Conservation (phyloP, 64 coral and sea anemone genomes). For the Trachythela sp. region DNA sequence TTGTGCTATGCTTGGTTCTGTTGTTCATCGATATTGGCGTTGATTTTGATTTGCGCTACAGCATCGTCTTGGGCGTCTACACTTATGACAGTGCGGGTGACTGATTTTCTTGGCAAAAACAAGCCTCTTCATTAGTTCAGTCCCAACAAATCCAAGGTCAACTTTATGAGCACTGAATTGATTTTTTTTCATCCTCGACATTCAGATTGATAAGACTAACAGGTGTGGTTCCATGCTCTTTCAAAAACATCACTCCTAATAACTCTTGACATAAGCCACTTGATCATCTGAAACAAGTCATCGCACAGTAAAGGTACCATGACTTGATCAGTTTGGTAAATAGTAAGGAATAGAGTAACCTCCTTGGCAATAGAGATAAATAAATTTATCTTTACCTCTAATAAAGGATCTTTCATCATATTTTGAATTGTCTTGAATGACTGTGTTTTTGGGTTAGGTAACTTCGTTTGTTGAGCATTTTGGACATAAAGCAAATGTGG, state of each 20-base stretch:
- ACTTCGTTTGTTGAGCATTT: background rate
- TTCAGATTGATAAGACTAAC: background rate
- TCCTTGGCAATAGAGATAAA: constrained; percentile 7
- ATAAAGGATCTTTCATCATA: background rate
- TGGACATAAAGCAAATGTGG: constrained; percentile 8
- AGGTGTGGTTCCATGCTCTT: constrained; percentile 29
- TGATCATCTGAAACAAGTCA: constrained; percentile 3
- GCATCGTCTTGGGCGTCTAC: too few relatives aligned
- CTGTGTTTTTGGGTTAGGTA: background rate
- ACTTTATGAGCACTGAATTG: constrained; percentile 4
- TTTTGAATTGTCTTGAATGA: background rate
- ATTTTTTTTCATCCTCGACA: constrained; percentile 6
- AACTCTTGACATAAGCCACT: background rate
- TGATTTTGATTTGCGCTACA: too few relatives aligned
- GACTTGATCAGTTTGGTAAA: constrained; percentile 8
- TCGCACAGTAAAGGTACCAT: constrained; percentile 18
- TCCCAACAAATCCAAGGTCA: constrained; percentile 35
- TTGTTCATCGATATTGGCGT: too few relatives aligned
- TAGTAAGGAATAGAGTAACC: background rate
- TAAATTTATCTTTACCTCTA: constrained; percentile 17
- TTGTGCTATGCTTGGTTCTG: too few relatives aligned
- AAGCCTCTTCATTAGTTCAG: constrained; percentile 42
- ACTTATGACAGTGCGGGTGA: too few relatives aligned
- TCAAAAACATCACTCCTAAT: constrained; percentile 36
- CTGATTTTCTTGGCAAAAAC: constrained; percentile 33